Percentiles rank a stretch among this genome's conserved stretches.
phyloP scores from a whole-genome alignment of 2,888 invertebrate genomes.

The Dorcus parallelipipedus region DNA sequence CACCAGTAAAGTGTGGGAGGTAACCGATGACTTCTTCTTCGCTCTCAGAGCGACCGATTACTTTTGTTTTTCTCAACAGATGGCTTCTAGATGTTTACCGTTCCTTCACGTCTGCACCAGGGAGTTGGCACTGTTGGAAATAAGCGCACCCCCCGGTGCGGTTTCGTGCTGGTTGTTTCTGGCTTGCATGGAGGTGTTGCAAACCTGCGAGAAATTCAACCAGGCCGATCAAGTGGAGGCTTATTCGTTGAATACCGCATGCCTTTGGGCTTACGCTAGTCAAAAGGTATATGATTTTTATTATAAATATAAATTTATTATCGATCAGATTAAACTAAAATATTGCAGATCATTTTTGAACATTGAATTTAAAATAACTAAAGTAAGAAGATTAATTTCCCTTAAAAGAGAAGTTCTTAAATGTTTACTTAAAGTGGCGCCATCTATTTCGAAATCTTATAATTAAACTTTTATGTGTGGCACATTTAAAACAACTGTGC shows the following conservation, averaged over 20 bases:
- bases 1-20: constrained; percentile 77
- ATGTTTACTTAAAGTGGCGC: no score
- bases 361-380: no score
- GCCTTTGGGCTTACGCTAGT: constrained; percentile 82
- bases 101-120: constrained; percentile 88
- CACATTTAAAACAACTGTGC: no score
- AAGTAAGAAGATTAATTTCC: no score
- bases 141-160: constrained; percentile 77
- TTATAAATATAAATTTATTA: no score
- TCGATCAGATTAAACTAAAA: no score
- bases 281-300: constrained; percentile 39
- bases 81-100: constrained; percentile 83
- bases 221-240: constrained; percentile 66
- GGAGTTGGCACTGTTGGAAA: constrained; percentile 78
- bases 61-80: constrained; percentile 47
- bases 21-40: constrained; percentile 40
- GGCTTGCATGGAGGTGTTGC: constrained; percentile 80
- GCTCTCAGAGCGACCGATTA: neutral
- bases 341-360: no score
- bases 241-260: constrained; percentile 82
- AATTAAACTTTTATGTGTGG: neutral
- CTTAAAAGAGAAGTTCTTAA: no score
- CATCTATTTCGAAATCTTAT: no score
- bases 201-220: constrained; percentile 71
- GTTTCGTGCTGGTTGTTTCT: constrained; percentile 91